Evolutionary conservation across 1,140 invertebrate species (phyloP), one percentile per base, ranked within the genome.

Genomic region (Drosophila asahinai): DNA sequence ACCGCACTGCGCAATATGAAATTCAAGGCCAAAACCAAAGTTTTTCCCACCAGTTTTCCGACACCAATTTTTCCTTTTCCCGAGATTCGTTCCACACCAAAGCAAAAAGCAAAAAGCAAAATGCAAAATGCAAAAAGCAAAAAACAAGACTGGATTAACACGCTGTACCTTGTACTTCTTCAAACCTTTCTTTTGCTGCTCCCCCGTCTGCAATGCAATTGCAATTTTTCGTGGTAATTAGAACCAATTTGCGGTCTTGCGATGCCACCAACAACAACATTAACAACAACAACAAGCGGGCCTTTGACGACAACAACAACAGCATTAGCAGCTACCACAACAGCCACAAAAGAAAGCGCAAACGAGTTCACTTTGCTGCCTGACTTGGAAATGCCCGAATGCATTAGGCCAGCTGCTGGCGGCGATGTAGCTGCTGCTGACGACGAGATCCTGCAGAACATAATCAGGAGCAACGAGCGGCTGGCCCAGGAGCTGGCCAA

Each of bases 141-240:
- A 58, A 72, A 54, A 62, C 55, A 75, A 84, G 70, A 81, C 75
- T 91, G 89, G 86, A 86, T 90, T 91, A 91, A 91, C 86, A 89
- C 76, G 89, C 81, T 91, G 81, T 89, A 89, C 84, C 82, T 91
- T 91, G 83, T 89, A 89, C 84, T 91, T 91, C 77, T 91, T 71
- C 86, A 89, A 91, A 87, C 80, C 75, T 86, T 81, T 86, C 91
- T 91, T 79, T 86, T 79, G 89, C 89, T 91, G 89, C 89, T 36
- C 33, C 30, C 30, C 68, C 55, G 66, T 54, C 60, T 71, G 76
- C 61, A 38, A 70, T 54, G 63, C 54, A 76, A 47, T 54, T 42
- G 40, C 65, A 76, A 70, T 49, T 51, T 75, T 68, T 66, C 47
- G 58, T 43, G 51, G 52, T 71, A 82, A 81, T 52, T 73, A 87